A percentile compares a stretch with the other conserved stretches of the same genome.
Conservation (phyloP, 2,888 invertebrate species). For the Abrostola triplasia region DNA sequence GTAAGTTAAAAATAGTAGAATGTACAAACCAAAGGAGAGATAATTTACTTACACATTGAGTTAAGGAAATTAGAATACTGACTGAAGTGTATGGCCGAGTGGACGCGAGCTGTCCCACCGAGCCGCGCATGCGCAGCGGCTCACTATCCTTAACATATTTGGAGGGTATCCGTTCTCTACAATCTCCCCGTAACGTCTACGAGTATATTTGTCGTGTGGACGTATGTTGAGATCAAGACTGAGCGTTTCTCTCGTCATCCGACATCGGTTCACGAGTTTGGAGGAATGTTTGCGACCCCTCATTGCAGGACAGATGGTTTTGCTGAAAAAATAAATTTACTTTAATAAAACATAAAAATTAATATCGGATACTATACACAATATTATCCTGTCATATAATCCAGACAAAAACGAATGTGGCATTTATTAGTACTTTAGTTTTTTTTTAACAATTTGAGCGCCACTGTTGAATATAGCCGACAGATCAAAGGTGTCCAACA, state of each 20-base stretch:
- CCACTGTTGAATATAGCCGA: too few relatives aligned
- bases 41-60: background rate
- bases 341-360: background rate
- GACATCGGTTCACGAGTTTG: constrained; percentile 53
- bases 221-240: constrained; percentile 74
- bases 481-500: too few relatives aligned
- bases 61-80: constrained; percentile 30
- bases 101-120: constrained; percentile 18
- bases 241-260: constrained; percentile 72
- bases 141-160: constrained; percentile 58
- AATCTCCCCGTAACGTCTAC: constrained; percentile 54
- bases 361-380: background rate
- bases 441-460: too few relatives aligned
- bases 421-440: too few relatives aligned
- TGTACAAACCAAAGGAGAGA: background rate
- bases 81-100: constrained; percentile 49
- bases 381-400: background rate
- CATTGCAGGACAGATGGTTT: constrained; percentile 75
- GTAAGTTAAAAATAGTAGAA: background rate
- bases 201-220: constrained; percentile 77
- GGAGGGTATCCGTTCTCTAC: constrained; percentile 69
- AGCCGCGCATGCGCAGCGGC: constrained; percentile 21
- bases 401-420: too few relatives aligned
- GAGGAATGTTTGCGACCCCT: constrained; percentile 54
- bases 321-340: constrained; percentile 66